These are phyloP conservation scores for Leptinotarsa defecta DNA, from an alignment of 1,140 invertebrate species.

Conservation along the genomic window DNA sequence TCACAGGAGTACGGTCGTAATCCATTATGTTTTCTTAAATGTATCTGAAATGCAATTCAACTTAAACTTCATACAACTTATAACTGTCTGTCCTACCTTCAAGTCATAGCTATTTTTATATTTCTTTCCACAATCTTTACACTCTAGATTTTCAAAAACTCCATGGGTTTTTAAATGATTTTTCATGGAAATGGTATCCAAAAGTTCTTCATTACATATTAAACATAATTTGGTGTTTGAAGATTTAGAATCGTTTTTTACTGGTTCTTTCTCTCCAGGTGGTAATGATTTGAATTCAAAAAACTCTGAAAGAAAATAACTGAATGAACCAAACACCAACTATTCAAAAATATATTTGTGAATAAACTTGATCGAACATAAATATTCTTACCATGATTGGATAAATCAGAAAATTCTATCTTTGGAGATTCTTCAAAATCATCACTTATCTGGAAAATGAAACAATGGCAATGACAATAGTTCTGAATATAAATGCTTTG, in stretches of 20 bases:
- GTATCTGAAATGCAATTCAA: constrained; percentile 24
- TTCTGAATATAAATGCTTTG: neutral
- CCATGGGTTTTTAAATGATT: constrained; percentile 18
- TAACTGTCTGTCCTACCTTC: constrained; percentile 1
- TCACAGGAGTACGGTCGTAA: constrained; percentile 41
- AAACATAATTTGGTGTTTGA: neutral
- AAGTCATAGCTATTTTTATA: constrained; percentile 22
- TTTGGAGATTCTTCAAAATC: neutral
- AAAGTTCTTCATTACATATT: constrained; percentile 17
- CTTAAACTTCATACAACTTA: neutral
- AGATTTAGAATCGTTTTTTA: constrained; percentile 7
- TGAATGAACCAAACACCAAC: neutral
- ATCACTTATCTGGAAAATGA: neutral
- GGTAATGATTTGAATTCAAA: neutral
- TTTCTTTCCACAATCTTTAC: constrained; percentile 22
- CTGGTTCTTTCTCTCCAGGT: neutral
- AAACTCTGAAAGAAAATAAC: neutral
- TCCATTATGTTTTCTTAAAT: constrained; percentile 44
- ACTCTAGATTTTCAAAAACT: constrained; percentile 8
- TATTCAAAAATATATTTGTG: neutral
- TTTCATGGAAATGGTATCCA: neutral
- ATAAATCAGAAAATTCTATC: neutral
- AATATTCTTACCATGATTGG: neutral
- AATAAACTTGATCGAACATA: neutral
- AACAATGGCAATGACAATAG: neutral